phyloP scores from a whole-genome alignment of 2,888 invertebrate genomes.

The Caenorhabditis macrosperma region DNA sequence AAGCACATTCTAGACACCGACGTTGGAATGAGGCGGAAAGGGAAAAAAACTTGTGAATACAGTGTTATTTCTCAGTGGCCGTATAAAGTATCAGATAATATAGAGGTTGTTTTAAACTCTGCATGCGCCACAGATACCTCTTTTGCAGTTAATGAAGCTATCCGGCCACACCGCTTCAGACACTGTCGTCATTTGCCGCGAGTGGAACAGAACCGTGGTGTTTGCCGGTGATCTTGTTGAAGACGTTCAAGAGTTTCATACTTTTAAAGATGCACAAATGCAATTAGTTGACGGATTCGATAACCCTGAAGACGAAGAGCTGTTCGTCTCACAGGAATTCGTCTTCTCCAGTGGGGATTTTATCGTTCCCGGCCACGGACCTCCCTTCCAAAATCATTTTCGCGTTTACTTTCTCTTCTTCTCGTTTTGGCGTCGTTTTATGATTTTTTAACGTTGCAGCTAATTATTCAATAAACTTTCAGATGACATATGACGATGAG shows the following conservation, averaged over 20 bases:
- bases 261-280: conserved; percentile 8
- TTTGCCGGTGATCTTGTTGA: conserved; percentile 65
- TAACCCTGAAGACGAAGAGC: conserved; percentile 21
- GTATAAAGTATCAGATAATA: conserved; percentile 28
- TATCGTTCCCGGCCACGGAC: conserved; percentile 63
- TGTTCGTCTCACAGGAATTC: conserved; percentile 24
- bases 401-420: conserved; percentile 27
- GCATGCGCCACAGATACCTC: background rate
- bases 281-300: conserved; percentile 6
- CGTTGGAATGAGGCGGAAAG: conserved; percentile 17
- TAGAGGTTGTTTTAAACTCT: conserved; percentile 11
- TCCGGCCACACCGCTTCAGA: conserved; percentile 64
- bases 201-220: conserved; percentile 13
- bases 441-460: background rate
- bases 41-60: conserved; percentile 22
- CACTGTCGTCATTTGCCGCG: conserved; percentile 28
- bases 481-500: conserved; percentile 10
- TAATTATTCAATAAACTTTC: background rate
- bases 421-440: conserved; percentile 31
- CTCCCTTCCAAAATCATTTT: conserved; percentile 11
- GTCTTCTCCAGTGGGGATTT: conserved; percentile 43
- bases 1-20: conserved; percentile 60
- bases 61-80: conserved; percentile 38
- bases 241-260: conserved; percentile 35
- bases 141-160: conserved; percentile 39